phyloP scores from a whole-genome alignment of 2,113 vertebrate genomes.

The Indri indri region DNA sequence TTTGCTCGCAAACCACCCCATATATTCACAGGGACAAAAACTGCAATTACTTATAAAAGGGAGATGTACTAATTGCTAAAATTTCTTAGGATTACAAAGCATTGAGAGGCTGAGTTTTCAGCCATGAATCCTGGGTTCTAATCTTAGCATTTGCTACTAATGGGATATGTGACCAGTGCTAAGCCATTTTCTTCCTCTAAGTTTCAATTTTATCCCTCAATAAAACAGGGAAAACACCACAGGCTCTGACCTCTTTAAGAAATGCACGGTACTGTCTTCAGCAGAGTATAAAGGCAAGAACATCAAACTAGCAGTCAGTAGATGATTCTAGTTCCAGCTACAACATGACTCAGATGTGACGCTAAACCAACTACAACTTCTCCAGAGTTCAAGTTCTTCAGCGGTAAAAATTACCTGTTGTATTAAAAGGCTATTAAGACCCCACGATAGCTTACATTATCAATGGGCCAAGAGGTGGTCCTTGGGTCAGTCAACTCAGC shows the following conservation, averaged over 20 bases:
- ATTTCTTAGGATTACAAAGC: neutral
- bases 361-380: neutral
- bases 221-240: neutral
- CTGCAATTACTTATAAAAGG: neutral
- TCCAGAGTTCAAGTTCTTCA: neutral
- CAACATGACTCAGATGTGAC: neutral
- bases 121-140: neutral
- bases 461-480: neutral
- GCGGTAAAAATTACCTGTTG: neutral
- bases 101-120: neutral
- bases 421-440: neutral
- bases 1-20: neutral
- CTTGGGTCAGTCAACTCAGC: neutral
- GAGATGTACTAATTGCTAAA: neutral
- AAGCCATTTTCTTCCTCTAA: neutral
- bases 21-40: neutral
- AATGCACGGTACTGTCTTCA: neutral
- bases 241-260: neutral
- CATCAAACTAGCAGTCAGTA: neutral
- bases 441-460: neutral
- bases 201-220: neutral
- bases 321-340: neutral
- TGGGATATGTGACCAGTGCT: neutral
- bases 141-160: neutral
- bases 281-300: neutral